Percentiles rank a stretch among this genome's conserved stretches.
Conservation (phyloP, 2,113 vertebrate species). For the human (Homo sapiens) region DNA sequence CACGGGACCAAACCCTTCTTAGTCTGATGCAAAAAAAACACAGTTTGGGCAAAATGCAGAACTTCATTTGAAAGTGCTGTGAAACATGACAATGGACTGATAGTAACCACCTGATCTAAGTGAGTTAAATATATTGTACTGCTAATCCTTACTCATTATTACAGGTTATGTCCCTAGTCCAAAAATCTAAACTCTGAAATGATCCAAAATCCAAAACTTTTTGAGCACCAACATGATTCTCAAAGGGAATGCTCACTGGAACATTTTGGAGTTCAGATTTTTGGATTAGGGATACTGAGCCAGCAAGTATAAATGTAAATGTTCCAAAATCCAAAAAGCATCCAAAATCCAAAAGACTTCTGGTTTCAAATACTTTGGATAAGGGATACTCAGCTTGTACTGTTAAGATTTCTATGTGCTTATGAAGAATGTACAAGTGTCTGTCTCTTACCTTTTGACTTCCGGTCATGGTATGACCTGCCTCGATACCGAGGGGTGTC, state of each 20-base stretch:
- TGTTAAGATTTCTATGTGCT: neutral
- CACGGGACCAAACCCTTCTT: neutral
- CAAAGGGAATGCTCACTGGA: neutral
- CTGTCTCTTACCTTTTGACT: conserved; percentile 90
- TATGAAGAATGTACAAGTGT: neutral
- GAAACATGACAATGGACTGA: neutral
- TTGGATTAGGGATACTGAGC: neutral
- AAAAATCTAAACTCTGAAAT: neutral
- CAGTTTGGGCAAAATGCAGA: neutral
- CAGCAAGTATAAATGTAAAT: neutral
- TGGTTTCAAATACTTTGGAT: neutral
- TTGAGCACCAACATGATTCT: neutral
- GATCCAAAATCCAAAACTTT: neutral
- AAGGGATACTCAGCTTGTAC: neutral
- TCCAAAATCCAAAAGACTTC: neutral
- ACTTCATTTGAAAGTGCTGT: neutral
- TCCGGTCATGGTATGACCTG: conserved; percentile 91
- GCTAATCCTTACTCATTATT: neutral
- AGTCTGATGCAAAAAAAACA: neutral
- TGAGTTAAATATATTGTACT: neutral
- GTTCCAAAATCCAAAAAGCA: neutral
- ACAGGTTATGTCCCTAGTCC: neutral
- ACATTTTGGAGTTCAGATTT: neutral
- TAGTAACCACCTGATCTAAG: neutral
- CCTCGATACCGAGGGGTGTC: conserved; percentile 90